Evolutionary conservation across 2,113 vertebrate genomes (phyloP).

Genomic region (Etia nguti): DNA sequence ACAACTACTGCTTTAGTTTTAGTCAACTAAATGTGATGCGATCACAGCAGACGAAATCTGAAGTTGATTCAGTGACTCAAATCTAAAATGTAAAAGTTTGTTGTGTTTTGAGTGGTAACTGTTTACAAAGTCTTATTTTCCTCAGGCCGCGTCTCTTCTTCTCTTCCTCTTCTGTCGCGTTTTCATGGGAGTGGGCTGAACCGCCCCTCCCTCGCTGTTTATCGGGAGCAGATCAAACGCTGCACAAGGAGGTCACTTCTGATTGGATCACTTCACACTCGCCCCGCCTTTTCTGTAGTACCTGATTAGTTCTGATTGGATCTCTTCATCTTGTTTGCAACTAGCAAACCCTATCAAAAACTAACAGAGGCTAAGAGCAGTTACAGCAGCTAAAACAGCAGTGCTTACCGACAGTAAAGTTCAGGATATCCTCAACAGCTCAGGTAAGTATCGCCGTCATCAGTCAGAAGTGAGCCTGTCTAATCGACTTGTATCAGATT

Average conservation of each 20-base stretch:
- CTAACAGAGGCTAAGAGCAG: neutral
- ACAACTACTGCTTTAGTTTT: neutral
- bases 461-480: neutral
- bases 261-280: neutral
- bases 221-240: neutral
- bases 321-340: neutral
- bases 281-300: neutral
- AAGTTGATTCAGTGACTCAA: neutral
- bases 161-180: neutral
- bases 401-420: neutral
- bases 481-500: neutral
- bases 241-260: neutral
- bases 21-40: neutral
- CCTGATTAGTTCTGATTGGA: neutral
- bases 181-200: neutral
- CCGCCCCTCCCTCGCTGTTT: neutral
- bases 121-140: neutral
- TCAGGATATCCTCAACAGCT: neutral
- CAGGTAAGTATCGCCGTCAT: accelerated
- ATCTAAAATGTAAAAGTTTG: neutral
- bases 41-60: neutral
- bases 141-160: neutral
- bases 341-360: no score
- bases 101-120: neutral
- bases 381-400: neutral